Evolutionary conservation across 2,797 vertebrate species (phyloP), one percentile per base, ranked within the genome.

Genomic region (Peromyscus nudipes): DNA sequence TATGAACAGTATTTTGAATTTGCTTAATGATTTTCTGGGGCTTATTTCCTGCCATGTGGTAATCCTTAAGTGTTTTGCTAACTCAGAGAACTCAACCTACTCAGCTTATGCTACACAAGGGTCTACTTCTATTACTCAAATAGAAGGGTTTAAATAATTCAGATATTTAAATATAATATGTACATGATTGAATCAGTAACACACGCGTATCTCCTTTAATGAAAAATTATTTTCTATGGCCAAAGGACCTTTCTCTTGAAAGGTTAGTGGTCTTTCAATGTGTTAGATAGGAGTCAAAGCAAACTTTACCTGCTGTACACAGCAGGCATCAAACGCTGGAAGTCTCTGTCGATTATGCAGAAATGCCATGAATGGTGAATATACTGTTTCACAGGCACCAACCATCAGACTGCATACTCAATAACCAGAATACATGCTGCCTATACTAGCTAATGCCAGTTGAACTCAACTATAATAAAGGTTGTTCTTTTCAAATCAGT

Each of bases 21-120:
- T 94, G 40, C 31, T 77, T 91, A 92, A 43, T 94, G 65, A 90
- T 97, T 91, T 96, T 92, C 80, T 91, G 57, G 91, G 69, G n/a
- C 86, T 95, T 97, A 90, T 92, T 95, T 94, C 75, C 96, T 46
- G 27, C 95, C 89, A 96, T 92, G 95, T 97, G 91, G 85, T 77
- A 95, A 96, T 97, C 85, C 60, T 87, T 93, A 83, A 96, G 49
- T 96, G 83, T 97, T 96, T 96, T 94, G 65, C 82, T 97, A 92
- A 96, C 81, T 97, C 83, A 75, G 34, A 91, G 73, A 97, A 90
- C 65, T 96, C 95, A 97, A 80, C 91, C 91, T 89, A 96, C 92
- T 97, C 92, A 97, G 85, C 80, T 92, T 97, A 96, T 84, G 91
- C 93, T 97, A 82, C 49, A 88, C 55, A 6, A 91, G 76, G 65